Evolutionary conservation across 2,888 invertebrate genomes (phyloP).

Genomic region (Melanostoma mellinum): DNA sequence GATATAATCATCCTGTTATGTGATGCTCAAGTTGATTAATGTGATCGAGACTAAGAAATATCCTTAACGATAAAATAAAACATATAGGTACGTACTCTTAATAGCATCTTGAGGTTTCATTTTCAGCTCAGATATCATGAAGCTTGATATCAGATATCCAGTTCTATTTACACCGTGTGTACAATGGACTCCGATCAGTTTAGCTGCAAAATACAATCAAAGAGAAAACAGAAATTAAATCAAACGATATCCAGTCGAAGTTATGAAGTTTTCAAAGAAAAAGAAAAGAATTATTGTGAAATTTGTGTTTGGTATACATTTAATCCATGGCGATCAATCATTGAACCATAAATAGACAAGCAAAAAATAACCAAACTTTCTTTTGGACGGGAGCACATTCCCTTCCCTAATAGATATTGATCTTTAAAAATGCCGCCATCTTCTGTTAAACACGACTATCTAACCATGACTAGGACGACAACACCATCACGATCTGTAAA

Average conservation of each 20-base stretch:
- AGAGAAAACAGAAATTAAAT: slow-evolving; percentile 20
- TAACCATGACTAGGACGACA: slow-evolving; percentile 44
- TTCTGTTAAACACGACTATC: slow-evolving; percentile 45
- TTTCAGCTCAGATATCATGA: slow-evolving; percentile 86
- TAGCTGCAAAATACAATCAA: slow-evolving; percentile 83
- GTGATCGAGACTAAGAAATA: not conserved
- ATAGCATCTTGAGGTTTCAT: slow-evolving; percentile 84
- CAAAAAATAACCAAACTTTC: slow-evolving; percentile 41
- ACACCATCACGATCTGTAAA: slow-evolving; percentile 61
- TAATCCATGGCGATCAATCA: slow-evolving; percentile 37
- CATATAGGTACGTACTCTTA: slow-evolving; percentile 82
- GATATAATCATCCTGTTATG: not conserved
- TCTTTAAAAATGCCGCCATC: slow-evolving; percentile 58
- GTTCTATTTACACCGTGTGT: slow-evolving; percentile 92
- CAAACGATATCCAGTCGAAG: slow-evolving; percentile 36
- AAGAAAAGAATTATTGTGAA: slow-evolving; percentile 14
- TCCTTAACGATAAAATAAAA: not conserved
- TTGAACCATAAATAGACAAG: not conserved
- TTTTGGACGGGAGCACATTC: slow-evolving; percentile 56
- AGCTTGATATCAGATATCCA: slow-evolving; percentile 90
- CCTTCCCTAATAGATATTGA: slow-evolving; percentile 62
- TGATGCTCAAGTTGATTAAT: not conserved
- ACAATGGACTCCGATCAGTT: slow-evolving; percentile 90
- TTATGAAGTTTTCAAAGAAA: slow-evolving; percentile 17
- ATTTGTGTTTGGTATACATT: not conserved